These are phyloP conservation scores for Pseudotriccus pelzelni DNA, from an alignment of 2,797 vertebrate species.

Conservation along the genomic window DNA sequence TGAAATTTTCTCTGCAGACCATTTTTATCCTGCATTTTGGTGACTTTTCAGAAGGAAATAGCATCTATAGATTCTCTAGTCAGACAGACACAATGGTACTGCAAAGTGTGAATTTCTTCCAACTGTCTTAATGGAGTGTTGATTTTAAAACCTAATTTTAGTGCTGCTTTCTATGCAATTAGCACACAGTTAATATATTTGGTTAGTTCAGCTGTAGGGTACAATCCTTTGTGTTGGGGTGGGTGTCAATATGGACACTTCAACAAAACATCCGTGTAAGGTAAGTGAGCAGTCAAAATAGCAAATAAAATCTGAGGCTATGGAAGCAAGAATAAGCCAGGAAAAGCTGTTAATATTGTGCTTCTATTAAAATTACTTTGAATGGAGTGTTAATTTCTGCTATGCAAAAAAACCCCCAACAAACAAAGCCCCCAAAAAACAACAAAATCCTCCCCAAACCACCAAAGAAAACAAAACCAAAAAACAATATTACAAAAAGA, in stretches of 20 bases:
- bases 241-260: neutral
- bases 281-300: neutral
- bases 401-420: fast-evolving
- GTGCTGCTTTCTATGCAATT: neutral
- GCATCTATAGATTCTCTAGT: neutral
- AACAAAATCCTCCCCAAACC: neutral
- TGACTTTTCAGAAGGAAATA: neutral
- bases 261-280: neutral
- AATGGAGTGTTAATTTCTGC: neutral
- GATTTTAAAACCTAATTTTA: slow-evolving; percentile 12
- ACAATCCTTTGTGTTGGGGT: neutral
- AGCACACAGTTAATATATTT: neutral
- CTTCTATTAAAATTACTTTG: neutral
- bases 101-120: neutral
- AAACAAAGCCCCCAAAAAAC: neutral
- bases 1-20: neutral
- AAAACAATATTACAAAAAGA: neutral
- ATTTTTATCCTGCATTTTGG: neutral
- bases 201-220: neutral
- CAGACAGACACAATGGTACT: neutral
- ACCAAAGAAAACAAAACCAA: neutral
- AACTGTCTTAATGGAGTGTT: neutral
- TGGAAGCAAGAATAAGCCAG: neutral
- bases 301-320: neutral
- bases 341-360: neutral